Conservation (phyloP, 2,797 vertebrate genomes). For the Acestrorhynchus altus region DNA sequence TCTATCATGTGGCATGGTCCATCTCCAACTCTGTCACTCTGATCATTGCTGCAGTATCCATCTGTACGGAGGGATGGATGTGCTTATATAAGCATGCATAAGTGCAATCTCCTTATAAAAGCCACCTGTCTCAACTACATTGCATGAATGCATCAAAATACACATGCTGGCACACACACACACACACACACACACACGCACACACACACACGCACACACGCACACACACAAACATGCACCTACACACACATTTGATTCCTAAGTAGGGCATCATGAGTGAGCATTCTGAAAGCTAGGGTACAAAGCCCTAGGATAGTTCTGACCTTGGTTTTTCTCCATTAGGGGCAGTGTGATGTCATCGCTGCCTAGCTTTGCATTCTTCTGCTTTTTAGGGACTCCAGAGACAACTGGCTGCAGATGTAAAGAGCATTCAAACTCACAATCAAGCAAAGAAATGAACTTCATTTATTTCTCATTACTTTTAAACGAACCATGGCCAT, state of each 20-base stretch:
- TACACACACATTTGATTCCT: conserved; percentile 8
- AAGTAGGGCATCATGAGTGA: conserved; percentile 34
- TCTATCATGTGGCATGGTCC: conserved; percentile 84
- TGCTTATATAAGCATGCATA: conserved; percentile 1
- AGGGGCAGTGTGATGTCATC: conserved; percentile 97
- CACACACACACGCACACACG: too few species aligned
- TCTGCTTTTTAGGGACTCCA: conserved; percentile 84
- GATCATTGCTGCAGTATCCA: conserved; percentile 89
- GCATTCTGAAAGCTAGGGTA: conserved; percentile 22
- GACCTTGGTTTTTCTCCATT: conserved; percentile 96
- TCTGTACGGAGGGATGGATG: conserved; percentile 77
- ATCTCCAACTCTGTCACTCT: conserved; percentile 87
- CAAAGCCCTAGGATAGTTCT: conserved; percentile 54
- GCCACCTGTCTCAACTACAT: conserved; percentile 5
- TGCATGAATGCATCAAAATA: conserved; percentile 12
- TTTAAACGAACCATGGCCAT: conserved; percentile 9
- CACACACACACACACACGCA: too few species aligned
- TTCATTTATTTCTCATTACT: conserved; percentile 8
- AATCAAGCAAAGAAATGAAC: neutral
- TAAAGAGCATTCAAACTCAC: conserved; percentile 9
- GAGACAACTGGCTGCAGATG: conserved; percentile 77
- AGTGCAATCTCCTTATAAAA: conserved; percentile 1
- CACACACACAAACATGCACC: neutral
- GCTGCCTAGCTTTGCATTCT: conserved; percentile 84
- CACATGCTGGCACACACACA: neutral